Evolutionary conservation across 2,113 vertebrate genomes (phyloP), one percentile per base, ranked within the genome.

Genomic region (Sceloporus undulatus): DNA sequence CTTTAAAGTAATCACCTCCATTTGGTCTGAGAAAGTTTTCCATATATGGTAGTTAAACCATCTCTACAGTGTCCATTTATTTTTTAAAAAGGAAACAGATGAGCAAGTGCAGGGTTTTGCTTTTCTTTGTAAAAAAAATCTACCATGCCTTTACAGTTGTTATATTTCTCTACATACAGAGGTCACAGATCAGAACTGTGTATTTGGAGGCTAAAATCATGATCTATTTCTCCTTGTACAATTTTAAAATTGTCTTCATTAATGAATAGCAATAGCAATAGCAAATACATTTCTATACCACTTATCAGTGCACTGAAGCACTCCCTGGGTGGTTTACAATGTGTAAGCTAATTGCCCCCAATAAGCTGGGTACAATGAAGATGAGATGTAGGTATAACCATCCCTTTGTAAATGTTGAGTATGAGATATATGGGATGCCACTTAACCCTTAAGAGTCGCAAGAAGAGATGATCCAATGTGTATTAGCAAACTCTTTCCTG

Each of bases 181-280:
- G 92, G 70, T 88, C 62, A 91, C 91, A 89, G 86, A 52, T 90
- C 91, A 92, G 78, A 89, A 40, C 8, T 52, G 80, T 90, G 88
- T 21, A 87, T 48, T 82, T 10, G 9, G 34, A 81, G n/a, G 89
- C 25, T 19, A 54, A 40, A 92, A 74, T 86, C 87, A 91, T 82
- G 77, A 91, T 74, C 25, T 11, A 73, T 0, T 0, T 85, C 59
- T 89, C 78, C 83, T 78, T 91, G 79, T 90, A 87, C 74, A 59
- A 85, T 91, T 34, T 65, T 89, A 88, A 80, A 66, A 87, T 83
- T 90, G 52, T 13, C 23, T 34, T 34, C 34, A 34, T 34, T 34
- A 34, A 34, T 34, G 34, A 34, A 34, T 34, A 34, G 34, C 1
- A 34, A 34, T 34, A 34, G 34, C 34, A 34, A 34, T 34, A 34